These are phyloP conservation scores for Chloroceryle inda DNA, from an alignment of 2,797 vertebrate species.

Conservation along the genomic window DNA sequence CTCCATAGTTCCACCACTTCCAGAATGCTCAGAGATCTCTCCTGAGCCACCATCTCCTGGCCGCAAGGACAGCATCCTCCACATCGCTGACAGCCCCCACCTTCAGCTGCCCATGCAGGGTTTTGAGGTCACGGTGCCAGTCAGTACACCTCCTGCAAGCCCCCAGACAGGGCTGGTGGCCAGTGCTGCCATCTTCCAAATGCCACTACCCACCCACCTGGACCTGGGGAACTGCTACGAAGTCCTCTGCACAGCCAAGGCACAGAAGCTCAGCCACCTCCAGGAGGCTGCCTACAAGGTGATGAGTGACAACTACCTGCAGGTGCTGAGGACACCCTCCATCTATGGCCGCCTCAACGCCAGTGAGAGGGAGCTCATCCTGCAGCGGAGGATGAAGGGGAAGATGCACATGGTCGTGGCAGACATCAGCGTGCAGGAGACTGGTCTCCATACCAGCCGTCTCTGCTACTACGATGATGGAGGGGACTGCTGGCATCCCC, in stretches of 20 bases:
- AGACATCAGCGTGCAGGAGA: constrained; percentile 84
- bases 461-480: constrained; percentile 89
- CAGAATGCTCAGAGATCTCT: not conserved
- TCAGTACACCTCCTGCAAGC: not conserved
- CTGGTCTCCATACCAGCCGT: constrained; percentile 44
- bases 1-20: not conserved
- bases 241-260: constrained; percentile 86
- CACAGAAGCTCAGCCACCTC: constrained; percentile 77
- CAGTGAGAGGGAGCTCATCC: constrained; percentile 88
- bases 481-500: constrained; percentile 84
- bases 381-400: constrained; percentile 82
- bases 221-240: constrained; percentile 92
- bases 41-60: not conserved
- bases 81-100: constrained; percentile 80
- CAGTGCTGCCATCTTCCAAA: constrained; percentile 69
- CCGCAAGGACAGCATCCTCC: constrained; percentile 84
- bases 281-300: constrained; percentile 86
- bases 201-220: constrained; percentile 73
- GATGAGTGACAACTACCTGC: constrained; percentile 94
- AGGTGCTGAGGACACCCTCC: constrained; percentile 86
- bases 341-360: constrained; percentile 87
- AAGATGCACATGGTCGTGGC: constrained; percentile 84
- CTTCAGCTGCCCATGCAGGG: constrained; percentile 73
- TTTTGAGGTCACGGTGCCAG: not conserved
- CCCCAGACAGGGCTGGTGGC: constrained; percentile 63